Percentiles rank a stretch among this genome's conserved stretches.
Conservation (phyloP, 2,113 vertebrate species). For the Oceanites oceanicus region DNA sequence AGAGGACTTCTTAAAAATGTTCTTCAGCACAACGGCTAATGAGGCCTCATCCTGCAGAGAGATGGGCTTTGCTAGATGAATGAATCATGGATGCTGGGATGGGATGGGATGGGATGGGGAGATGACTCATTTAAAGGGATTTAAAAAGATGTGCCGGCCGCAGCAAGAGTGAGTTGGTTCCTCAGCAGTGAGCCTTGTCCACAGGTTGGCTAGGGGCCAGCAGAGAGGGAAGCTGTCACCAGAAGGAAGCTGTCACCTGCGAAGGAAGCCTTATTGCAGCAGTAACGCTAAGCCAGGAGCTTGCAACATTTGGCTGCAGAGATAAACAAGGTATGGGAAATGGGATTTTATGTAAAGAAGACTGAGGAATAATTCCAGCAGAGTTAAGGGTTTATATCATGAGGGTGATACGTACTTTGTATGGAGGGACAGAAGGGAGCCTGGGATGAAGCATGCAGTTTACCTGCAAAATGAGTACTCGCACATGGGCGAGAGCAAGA, state of each 20-base stretch:
- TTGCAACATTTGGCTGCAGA: neutral
- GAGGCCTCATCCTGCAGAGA: neutral
- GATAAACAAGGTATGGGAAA: neutral
- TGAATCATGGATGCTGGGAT: neutral
- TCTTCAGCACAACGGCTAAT: fast-evolving
- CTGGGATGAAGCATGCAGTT: neutral
- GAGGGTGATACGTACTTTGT: fast-evolving
- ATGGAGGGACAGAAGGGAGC: neutral
- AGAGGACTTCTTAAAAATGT: neutral
- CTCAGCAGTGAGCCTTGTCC: neutral
- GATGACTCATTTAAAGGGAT: neutral
- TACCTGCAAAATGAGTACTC: neutral
- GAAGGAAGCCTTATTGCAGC: neutral
- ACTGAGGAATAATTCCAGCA: neutral
- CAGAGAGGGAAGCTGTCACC: neutral
- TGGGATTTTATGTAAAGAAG: neutral
- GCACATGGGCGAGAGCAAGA: fast-evolving
- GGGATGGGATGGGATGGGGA: neutral
- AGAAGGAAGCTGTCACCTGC: neutral
- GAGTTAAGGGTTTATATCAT: neutral
- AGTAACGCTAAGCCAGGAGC: neutral
- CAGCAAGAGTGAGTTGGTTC: neutral
- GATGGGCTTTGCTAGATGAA: neutral
- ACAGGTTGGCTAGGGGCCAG: neutral
- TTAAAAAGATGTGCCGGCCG: neutral